A percentile compares a stretch with the other conserved stretches of the same genome.
Conservation (phyloP, 1,140 invertebrate genomes). For the Pseudachorutes palmiensis region DNA sequence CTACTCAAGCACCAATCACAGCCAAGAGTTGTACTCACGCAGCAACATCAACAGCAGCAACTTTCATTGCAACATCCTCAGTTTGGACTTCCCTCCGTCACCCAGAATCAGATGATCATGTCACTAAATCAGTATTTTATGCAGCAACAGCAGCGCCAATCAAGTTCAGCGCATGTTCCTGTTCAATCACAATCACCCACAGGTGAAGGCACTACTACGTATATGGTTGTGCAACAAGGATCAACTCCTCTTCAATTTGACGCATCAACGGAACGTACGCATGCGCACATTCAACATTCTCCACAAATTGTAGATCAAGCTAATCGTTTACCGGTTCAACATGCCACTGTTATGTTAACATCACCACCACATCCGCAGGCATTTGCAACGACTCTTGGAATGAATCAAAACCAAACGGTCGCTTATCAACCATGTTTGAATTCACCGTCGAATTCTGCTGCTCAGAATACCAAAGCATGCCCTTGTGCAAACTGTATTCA, state of each 20-base stretch:
- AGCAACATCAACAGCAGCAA: conserved; percentile 4
- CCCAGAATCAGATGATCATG: neutral
- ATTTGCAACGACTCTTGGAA: no score
- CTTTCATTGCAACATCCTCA: conserved; percentile 1
- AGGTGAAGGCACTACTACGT: neutral
- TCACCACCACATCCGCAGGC: no score
- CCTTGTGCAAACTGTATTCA: neutral
- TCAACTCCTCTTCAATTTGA: neutral
- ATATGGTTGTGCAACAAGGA: neutral
- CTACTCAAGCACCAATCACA: neutral
- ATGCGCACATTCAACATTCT: neutral
- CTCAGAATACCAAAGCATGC: no score
- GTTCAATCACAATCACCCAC: neutral
- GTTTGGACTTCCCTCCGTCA: neutral
- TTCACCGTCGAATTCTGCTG: no score
- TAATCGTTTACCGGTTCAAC: no score
- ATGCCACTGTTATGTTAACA: no score
- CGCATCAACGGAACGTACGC: no score
- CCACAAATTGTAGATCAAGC: neutral
- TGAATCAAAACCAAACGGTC: no score
- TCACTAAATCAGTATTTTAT: neutral
- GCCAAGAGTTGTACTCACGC: no score
- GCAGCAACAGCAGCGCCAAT: neutral
- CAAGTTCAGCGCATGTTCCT: conserved; percentile 9
- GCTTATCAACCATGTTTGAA: no score